These are phyloP conservation scores for Chaetura pelagica DNA, from an alignment of 2,113 vertebrate genomes.

Conservation along the genomic window DNA sequence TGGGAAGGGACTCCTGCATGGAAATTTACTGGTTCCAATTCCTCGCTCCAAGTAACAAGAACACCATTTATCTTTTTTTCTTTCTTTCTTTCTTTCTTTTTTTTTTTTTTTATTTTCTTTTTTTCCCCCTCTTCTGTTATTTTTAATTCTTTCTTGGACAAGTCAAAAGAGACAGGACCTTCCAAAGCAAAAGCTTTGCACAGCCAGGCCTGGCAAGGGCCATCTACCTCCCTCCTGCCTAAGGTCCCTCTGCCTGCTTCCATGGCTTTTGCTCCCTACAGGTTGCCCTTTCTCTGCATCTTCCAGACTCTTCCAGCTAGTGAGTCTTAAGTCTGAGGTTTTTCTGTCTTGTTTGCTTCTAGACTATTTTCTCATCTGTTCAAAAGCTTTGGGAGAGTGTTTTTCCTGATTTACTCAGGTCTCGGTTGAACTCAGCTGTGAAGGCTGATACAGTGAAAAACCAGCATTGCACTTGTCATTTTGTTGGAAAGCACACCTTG, in stretches of 20 bases:
- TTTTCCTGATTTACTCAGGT: background rate
- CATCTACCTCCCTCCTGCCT: accelerated
- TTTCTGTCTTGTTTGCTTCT: background rate
- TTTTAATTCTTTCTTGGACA: background rate
- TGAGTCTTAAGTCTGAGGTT: background rate
- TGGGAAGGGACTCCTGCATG: background rate
- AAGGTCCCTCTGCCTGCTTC: background rate
- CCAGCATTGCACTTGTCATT: background rate
- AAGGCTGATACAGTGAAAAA: background rate
- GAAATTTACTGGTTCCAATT: conserved; percentile 13
- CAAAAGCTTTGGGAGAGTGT: background rate
- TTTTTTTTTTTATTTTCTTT: background rate
- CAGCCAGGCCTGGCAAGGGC: accelerated
- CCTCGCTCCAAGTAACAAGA: background rate
- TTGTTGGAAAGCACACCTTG: background rate
- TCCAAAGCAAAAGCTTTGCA: background rate
- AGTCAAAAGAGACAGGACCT: background rate
- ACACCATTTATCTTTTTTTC: background rate
- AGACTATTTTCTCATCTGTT: background rate
- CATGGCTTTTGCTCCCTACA: accelerated
- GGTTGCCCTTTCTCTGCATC: background rate
- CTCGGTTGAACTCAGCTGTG: background rate
- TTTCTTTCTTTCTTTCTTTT: accelerated
- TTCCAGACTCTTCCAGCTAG: background rate
- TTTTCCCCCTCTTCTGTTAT: no score